Base-by-base conservation (phyloP, 2,888 invertebrate species). In the Masnerella sp. region DNA sequence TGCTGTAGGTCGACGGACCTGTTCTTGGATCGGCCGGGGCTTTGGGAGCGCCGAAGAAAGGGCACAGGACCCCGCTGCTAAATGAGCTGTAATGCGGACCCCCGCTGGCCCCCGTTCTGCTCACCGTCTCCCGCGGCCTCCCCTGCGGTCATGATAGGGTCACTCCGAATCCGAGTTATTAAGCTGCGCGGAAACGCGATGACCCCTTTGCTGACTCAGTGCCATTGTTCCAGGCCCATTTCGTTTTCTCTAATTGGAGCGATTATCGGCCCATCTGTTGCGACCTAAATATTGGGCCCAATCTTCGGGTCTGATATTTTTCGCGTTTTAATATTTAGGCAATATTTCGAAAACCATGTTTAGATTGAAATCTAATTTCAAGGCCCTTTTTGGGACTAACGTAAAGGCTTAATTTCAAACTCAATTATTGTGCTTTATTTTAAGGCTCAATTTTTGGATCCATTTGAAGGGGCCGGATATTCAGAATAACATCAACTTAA, bases 81-180 rank as follows among this genome's bases (percentile, higher is more conserved):
- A 87, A 87, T 86, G 86, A 87, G 86, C 86, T 85, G 85, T 86
- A 86, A 86, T 86, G 84, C 80, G 84, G 84, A 85, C 83, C 84
- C 86, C 86, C 82, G 85, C 85, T 86, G 86, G 78, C 77, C 80
- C 77, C 80, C 75, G 78, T 77, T 76, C 75, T 75, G 25, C 74
- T 74, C 69, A 70, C 69, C 71, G 74, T 56, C 75, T 67, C 72
- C 34, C 7, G 30, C 30, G 7, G 17, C 15, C 58, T 67, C 72
- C 32, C 69, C 65, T 51, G 59, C 74, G 80, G 74, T 79, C 77
- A 78, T 79, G 79, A 82, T 82, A 81, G 77, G 78, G 77, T 78
- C 79, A 80, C 77, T 76, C 78, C 73, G 62, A 79, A 81, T 68
- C 64, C 36, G 51, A 43, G 68, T 58, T 74, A 74, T 69, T 52